A percentile compares a stretch with the other conserved stretches of the same genome.
These are phyloP conservation scores for Helobdella robusta DNA, from an alignment of 2,888 invertebrate species.

Conservation along the genomic window DNA sequence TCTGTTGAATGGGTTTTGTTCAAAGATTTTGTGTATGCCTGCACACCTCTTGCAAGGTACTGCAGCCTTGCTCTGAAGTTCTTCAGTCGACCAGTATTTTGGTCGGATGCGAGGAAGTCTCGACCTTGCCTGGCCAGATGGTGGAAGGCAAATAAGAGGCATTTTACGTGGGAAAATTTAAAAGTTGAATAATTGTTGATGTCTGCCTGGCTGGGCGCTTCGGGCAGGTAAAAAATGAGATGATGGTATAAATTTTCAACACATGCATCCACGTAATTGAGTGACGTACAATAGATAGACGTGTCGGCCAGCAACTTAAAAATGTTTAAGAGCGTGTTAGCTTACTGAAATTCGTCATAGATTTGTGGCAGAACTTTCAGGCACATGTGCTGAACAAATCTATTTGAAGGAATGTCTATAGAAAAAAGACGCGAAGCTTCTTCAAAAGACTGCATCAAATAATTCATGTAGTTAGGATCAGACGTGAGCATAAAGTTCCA, in stretches of 20 bases:
- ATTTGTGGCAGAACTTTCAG: constrained; percentile 67
- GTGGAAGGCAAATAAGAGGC: constrained; percentile 66
- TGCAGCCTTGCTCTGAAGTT: constrained; percentile 69
- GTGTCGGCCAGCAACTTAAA: constrained; percentile 79
- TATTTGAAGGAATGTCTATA: constrained; percentile 75
- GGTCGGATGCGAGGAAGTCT: constrained; percentile 59
- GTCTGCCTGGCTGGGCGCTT: no score
- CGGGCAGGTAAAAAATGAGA: constrained; percentile 60
- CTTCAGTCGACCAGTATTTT: constrained; percentile 66
- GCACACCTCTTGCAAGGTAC: constrained; percentile 81
- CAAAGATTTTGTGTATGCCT: constrained; percentile 70
- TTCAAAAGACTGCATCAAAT: constrained; percentile 73
- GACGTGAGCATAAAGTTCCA: constrained; percentile 62
- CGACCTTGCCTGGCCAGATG: constrained; percentile 66
- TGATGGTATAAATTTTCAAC: constrained; percentile 68
- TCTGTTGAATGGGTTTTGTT: constrained; percentile 59
- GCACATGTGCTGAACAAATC: constrained; percentile 74
- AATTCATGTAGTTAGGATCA: constrained; percentile 55
- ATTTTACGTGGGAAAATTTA: constrained; percentile 86
- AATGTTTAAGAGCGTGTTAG: constrained; percentile 60
- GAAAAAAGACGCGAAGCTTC: constrained; percentile 79
- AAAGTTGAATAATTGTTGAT: constrained; percentile 62
- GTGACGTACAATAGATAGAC: constrained; percentile 64
- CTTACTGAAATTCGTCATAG: constrained; percentile 32
- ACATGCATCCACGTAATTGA: constrained; percentile 66